Conservation (phyloP, 2,797 vertebrate species). For the Menidia menidia region DNA sequence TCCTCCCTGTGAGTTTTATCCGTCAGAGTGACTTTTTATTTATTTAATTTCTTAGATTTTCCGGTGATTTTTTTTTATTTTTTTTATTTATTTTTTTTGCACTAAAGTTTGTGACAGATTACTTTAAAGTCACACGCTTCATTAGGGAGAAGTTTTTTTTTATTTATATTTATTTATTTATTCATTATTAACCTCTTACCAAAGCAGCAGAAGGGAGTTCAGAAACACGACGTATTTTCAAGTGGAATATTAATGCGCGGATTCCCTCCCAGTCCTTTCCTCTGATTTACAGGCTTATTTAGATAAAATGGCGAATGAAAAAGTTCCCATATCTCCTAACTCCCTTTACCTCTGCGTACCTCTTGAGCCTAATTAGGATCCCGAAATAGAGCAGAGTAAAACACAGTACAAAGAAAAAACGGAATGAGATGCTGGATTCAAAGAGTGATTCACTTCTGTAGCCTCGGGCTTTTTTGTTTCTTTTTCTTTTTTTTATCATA, state of each 20-base stretch:
- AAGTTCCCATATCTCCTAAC: slow-evolving; percentile 25
- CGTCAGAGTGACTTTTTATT: slow-evolving; percentile 49
- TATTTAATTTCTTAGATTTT: slow-evolving; percentile 21
- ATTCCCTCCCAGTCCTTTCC: background rate
- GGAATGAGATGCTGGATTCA: slow-evolving; percentile 57
- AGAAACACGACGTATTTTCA: slow-evolving; percentile 40
- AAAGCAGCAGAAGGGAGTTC: slow-evolving; percentile 40
- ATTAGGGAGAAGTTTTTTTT: slow-evolving; percentile 38
- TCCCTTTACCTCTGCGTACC: slow-evolving; percentile 46
- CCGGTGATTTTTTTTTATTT: no score
- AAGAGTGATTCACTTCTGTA: slow-evolving; percentile 54
- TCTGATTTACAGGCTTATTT: slow-evolving; percentile 14
- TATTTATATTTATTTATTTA: slow-evolving; percentile 17
- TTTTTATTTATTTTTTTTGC: no score
- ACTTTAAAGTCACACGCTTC: slow-evolving; percentile 59
- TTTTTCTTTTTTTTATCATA: background rate
- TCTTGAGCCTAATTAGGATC: slow-evolving; percentile 73
- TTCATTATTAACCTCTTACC: slow-evolving; percentile 27
- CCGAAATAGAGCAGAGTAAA: slow-evolving; percentile 59
- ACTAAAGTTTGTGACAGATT: slow-evolving; percentile 55
- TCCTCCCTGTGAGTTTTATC: slow-evolving; percentile 22
- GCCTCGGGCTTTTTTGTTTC: slow-evolving; percentile 49
- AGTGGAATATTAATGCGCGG: slow-evolving; percentile 26
- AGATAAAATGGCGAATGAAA: slow-evolving; percentile 2
- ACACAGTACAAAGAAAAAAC: slow-evolving; percentile 43